Conservation (phyloP, 2,797 vertebrate genomes). For the Salarias fasciatus region DNA sequence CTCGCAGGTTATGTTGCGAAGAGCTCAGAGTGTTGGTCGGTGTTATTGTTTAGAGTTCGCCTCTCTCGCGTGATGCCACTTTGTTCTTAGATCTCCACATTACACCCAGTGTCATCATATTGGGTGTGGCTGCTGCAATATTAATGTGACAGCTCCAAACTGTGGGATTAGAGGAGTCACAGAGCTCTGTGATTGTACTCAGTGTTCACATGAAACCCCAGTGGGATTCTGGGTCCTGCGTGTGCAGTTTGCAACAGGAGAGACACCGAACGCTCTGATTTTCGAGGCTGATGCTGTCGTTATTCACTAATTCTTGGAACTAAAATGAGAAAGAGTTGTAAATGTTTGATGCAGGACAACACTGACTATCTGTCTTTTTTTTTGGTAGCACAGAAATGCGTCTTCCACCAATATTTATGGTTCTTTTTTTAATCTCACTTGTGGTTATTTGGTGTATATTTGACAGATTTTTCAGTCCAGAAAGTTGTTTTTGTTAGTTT, state of each 20-base stretch:
- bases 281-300: neutral
- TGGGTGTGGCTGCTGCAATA: constrained; percentile 54
- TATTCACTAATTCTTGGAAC: neutral
- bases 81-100: constrained; percentile 39
- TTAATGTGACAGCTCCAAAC: constrained; percentile 52
- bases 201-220: constrained; percentile 38
- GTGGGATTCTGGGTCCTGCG: constrained; percentile 37
- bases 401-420: no score
- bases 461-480: no score
- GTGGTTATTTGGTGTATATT: no score
- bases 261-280: neutral
- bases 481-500: no score
- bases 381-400: no score
- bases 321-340: neutral
- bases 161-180: constrained; percentile 49
- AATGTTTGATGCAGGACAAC: no score
- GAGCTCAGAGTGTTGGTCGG: neutral
- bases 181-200: constrained; percentile 33
- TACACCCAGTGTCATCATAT: constrained; percentile 65
- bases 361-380: no score
- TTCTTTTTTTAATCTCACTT: no score
- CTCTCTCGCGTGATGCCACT: constrained; percentile 15
- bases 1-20: neutral
- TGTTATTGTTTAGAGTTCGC: constrained; percentile 17
- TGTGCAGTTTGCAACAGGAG: constrained; percentile 18